Percentiles rank a stretch among this genome's conserved stretches.
phyloP scores from a whole-genome alignment of 2,113 vertebrate species.

The Phalacrocorax brasilianus region DNA sequence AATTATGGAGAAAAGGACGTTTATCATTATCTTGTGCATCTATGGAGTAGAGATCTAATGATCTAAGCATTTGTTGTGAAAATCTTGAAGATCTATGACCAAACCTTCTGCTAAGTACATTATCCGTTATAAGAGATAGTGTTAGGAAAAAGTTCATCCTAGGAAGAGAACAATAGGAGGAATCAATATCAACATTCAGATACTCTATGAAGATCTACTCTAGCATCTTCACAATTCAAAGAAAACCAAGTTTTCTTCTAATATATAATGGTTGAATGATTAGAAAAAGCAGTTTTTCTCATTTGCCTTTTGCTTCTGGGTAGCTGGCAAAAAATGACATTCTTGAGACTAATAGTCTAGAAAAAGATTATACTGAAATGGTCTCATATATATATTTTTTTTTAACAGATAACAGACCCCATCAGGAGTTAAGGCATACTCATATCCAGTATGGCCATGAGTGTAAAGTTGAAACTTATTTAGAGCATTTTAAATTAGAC shows the following conservation, averaged over 20 bases:
- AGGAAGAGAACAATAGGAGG: neutral
- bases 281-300: neutral
- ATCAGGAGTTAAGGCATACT: neutral
- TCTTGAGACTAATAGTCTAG: neutral
- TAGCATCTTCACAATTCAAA: neutral
- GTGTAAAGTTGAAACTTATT: neutral
- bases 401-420: neutral
- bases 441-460: neutral
- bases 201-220: neutral
- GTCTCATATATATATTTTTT: neutral
- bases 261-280: neutral
- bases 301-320: neutral
- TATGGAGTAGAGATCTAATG: neutral
- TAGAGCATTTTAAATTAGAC: constrained; percentile 1
- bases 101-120: neutral
- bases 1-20: neutral
- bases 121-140: neutral
- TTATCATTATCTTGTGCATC: neutral
- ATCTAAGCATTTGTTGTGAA: neutral
- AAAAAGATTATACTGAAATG: neutral
- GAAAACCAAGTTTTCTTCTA: neutral
- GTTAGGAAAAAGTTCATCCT: neutral
- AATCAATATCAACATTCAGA: neutral
- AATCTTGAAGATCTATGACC: neutral
- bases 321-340: neutral